Evolutionary conservation across 2,113 vertebrate genomes (phyloP).

Genomic region (Etheostoma cragini): DNA sequence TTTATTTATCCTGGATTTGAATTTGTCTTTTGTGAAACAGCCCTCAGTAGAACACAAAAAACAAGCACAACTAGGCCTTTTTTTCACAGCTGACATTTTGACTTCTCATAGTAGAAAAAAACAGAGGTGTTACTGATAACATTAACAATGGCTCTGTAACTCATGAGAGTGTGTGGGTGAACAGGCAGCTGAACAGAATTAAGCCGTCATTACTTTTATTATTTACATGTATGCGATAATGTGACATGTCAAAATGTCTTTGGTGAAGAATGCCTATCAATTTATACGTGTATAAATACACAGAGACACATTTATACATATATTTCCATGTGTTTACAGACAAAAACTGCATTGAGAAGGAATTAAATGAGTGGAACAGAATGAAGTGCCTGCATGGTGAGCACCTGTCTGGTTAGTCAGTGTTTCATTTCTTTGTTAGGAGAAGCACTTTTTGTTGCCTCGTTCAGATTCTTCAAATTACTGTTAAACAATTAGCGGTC

Average conservation of each 20-base stretch:
- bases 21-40: too few relatives aligned
- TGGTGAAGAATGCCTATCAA: background rate
- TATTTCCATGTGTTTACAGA: too few relatives aligned
- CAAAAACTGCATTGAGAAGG: too few relatives aligned
- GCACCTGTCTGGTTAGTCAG: background rate
- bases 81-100: background rate
- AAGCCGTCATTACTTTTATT: background rate
- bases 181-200: background rate
- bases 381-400: background rate
- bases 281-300: too few relatives aligned
- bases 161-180: background rate
- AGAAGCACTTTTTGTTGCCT: conserved; percentile 42
- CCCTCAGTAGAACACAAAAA: background rate
- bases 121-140: background rate
- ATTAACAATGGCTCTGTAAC: background rate
- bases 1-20: too few relatives aligned
- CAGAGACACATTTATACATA: too few relatives aligned
- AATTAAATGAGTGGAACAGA: background rate
- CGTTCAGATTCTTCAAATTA: conserved; percentile 48
- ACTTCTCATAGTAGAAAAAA: background rate
- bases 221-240: background rate
- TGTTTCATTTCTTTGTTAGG: conserved; percentile 26
- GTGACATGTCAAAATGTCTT: background rate
- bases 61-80: background rate
- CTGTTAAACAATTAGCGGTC: conserved; percentile 29